Evolutionary conservation across 2,113 vertebrate genomes (phyloP), one percentile per base, ranked within the genome.

Genomic region (Cebus imitator): DNA sequence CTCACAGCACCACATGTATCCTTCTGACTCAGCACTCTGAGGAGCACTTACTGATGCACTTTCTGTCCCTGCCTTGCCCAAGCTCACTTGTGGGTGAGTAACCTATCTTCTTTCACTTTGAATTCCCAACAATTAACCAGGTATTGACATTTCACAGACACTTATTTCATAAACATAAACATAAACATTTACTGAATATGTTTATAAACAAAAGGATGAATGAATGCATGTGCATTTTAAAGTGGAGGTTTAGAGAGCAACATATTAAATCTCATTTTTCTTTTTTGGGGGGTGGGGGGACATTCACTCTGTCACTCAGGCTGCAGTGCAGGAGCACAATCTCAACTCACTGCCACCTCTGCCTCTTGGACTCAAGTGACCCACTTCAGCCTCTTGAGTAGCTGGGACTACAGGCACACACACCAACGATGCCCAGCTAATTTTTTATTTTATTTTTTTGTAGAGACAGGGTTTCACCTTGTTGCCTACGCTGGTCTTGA

Each of bases 1-100:
- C 7, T 81, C 50, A 16, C 0, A 2, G 75, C 7, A 52, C 25
- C 37, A 55, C 1, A 2, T 1, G 21, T 17, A 8, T 40, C 25
- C 66, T 78, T 70, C 52, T 12, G 64, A 30, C 20, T 85, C 21
- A 13, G 61, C 7, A 68, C 32, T 40, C 16, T 8, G 11, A 43
- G 48, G 32, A 52, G 37, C 17, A 93, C 45, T 66, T 1, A 9
- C 43, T 16, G 13, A 82, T 2, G 17, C 2, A 27, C 37, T 32
- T 76, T 70, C 45, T 57, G 21, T 83, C 21, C 80, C 25, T 52
- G 0, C 73, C 50, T 30, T 27, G 61, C 61, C 61, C 27, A 64
- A 50, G n/a, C 21, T 78, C 25, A 40, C 8, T 13, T 61, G 30
- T 20, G 8, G 90, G 75, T 17, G 57, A 35, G n/a, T 0, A 73